A percentile compares a stretch with the other conserved stretches of the same genome.
Evolutionary conservation across 2,888 invertebrate species (phyloP).

Genomic region (Chrysomela aeneicollis): DNA sequence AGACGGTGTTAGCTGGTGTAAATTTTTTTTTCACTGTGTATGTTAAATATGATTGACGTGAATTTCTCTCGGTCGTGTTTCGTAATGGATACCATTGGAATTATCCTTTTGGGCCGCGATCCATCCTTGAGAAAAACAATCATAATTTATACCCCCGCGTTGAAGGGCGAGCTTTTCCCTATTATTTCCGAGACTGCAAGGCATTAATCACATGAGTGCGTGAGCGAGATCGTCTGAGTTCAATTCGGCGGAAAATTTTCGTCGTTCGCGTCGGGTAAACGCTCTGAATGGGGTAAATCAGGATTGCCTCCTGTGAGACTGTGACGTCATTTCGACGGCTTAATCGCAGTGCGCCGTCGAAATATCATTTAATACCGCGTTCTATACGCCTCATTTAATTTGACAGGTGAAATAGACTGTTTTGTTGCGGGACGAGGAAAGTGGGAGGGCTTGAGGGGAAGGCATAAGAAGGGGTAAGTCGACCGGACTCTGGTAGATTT

Average conservation of each 20-base stretch:
- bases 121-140: too few species aligned
- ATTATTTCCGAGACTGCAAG: background rate
- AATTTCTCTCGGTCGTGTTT: too few species aligned
- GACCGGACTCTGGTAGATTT: too few species aligned
- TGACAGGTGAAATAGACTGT: conserved; percentile 37
- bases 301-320: background rate
- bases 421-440: conserved; percentile 22
- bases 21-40: too few species aligned
- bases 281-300: background rate
- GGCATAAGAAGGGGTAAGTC: background rate
- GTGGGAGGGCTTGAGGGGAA: background rate
- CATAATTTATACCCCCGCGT: too few species aligned
- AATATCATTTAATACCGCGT: conserved; percentile 30
- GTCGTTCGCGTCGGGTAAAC: background rate
- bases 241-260: background rate
- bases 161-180: background rate
- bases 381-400: conserved; percentile 35
- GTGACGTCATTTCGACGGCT: background rate
- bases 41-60: too few species aligned
- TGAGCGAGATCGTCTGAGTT: background rate
- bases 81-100: too few species aligned
- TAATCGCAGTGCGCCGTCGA: conserved; percentile 16
- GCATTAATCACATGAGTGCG: background rate
- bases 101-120: too few species aligned
- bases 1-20: too few species aligned